These are phyloP conservation scores for Antechinus flavipes DNA, from an alignment of 2,113 vertebrate species.

Conservation along the genomic window DNA sequence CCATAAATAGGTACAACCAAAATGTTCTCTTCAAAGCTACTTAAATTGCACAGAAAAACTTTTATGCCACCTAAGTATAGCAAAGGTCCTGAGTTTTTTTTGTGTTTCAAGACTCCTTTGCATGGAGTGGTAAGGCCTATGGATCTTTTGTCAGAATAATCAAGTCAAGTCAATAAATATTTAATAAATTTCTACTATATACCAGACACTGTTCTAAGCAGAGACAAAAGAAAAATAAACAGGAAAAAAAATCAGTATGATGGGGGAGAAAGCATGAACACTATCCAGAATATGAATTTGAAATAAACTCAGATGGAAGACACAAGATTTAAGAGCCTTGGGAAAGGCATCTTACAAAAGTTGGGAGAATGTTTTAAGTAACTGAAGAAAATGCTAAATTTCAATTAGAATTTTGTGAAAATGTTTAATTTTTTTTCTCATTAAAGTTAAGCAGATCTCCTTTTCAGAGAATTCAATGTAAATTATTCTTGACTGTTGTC, in stretches of 20 bases:
- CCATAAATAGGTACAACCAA: not conserved
- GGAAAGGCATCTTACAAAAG: not conserved
- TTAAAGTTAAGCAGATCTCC: no score
- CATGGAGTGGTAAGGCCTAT: not conserved
- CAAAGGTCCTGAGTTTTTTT: not conserved
- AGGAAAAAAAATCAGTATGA: not conserved
- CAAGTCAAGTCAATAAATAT: not conserved
- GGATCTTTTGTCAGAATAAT: not conserved
- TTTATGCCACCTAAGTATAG: not conserved
- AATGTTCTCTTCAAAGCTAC: not conserved
- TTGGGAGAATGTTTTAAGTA: not conserved
- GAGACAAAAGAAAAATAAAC: not conserved
- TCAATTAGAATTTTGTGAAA: not conserved
- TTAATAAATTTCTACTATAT: not conserved
- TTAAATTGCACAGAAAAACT: not conserved
- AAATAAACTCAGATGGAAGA: not conserved
- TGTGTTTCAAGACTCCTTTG: not conserved
- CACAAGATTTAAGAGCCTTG: not conserved
- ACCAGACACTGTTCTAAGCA: not conserved
- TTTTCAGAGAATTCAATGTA: no score
- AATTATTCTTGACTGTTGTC: no score
- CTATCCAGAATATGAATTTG: not conserved
- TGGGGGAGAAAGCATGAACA: no score
- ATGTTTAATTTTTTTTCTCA: not conserved
- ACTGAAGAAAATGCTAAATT: not conserved